These are phyloP conservation scores for Cyanoderma ruficeps DNA, from an alignment of 2,113 vertebrate species.

Conservation along the genomic window DNA sequence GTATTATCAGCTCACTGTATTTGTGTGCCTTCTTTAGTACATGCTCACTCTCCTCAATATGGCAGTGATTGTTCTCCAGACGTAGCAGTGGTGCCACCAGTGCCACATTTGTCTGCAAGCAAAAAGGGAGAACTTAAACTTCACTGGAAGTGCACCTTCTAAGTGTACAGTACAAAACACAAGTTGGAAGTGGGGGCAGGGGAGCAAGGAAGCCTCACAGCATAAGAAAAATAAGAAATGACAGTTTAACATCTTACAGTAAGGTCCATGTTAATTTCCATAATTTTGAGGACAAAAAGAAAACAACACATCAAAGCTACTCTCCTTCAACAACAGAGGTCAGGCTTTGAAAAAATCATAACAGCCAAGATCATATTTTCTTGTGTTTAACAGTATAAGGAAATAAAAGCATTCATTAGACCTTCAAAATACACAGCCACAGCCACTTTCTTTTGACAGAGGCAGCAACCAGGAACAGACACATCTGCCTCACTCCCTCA, in stretches of 20 bases:
- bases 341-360: neutral
- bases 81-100: slow-evolving; percentile 93
- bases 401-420: neutral
- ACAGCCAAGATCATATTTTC: neutral
- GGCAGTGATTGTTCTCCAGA: slow-evolving; percentile 98
- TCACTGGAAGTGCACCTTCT: neutral
- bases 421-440: neutral
- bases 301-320: neutral
- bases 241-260: neutral
- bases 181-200: neutral
- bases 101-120: slow-evolving; percentile 90
- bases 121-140: neutral
- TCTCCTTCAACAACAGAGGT: neutral
- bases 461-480: neutral
- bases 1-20: slow-evolving; percentile 97
- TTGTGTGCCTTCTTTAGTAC: slow-evolving; percentile 98
- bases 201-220: neutral
- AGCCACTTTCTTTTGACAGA: neutral
- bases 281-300: neutral
- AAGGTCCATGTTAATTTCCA: neutral
- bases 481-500: neutral
- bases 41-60: slow-evolving; percentile 97
- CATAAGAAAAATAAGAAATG: neutral
- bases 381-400: neutral
- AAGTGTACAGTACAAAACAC: neutral